Conservation (phyloP, 2,888 invertebrate genomes). For the Thalpophila matura region DNA sequence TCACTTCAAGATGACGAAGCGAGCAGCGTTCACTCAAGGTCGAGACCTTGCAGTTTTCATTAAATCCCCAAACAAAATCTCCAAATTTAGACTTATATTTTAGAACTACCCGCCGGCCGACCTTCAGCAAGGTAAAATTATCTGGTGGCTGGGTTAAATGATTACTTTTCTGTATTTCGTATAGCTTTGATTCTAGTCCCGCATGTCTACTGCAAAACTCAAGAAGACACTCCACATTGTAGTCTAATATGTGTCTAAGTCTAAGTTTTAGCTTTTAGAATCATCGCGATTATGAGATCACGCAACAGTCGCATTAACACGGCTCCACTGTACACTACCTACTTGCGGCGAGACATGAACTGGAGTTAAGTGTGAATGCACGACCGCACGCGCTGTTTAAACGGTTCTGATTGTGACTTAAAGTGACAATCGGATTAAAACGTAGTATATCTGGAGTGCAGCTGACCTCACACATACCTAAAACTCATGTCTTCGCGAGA, state of each 20-base stretch:
- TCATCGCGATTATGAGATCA: not conserved
- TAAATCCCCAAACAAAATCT: no score
- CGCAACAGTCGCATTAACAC: not conserved
- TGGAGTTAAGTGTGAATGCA: conserved; percentile 10
- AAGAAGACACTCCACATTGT: not conserved
- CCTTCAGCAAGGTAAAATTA: no score
- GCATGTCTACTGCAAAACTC: no score
- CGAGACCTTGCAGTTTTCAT: no score
- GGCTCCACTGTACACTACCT: not conserved
- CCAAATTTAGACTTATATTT: no score
- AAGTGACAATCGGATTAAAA: conserved; percentile 26
- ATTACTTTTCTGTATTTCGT: no score
- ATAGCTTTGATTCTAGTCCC: no score
- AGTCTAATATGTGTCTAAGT: not conserved
- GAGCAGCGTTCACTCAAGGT: no score
- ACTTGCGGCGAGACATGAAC: not conserved
- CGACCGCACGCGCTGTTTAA: conserved; percentile 12
- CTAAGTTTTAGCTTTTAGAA: not conserved
- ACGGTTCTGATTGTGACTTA: conserved; percentile 20
- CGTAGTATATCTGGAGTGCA: conserved; percentile 5
- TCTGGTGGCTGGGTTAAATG: no score
- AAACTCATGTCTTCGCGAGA: not conserved
- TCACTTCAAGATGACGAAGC: no score
- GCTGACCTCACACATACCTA: conserved; percentile 8
- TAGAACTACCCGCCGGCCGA: no score